Conservation (phyloP, 37 sponge, comb jelly and placozoan species). For the Geodia barretti region DNA sequence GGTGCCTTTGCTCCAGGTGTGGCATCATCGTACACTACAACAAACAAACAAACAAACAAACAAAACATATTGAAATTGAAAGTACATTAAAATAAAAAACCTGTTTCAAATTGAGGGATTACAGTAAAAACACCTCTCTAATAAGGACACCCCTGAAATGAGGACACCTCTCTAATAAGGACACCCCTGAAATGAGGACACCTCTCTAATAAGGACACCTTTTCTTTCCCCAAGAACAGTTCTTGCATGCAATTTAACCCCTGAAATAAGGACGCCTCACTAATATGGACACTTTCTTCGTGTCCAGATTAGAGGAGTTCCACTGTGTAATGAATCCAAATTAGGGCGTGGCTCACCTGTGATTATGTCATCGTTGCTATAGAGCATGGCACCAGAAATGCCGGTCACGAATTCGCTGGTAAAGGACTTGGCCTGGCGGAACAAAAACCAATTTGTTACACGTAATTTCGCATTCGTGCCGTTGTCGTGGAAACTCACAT, state of each 20-base stretch:
- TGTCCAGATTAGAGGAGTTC: background rate
- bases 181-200: background rate
- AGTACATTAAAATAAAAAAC: background rate
- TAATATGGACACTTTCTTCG: background rate
- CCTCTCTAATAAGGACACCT: background rate
- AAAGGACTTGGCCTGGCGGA: background rate
- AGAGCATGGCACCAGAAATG: background rate
- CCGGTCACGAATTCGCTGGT: background rate
- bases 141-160: background rate
- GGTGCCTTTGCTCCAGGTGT: conserved; percentile 18
- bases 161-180: background rate
- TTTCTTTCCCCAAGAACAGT: background rate
- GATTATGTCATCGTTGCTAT: background rate
- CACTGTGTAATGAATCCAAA: too few species aligned
- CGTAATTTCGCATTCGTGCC: background rate
- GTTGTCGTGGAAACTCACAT: conserved; percentile 27
- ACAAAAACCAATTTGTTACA: background rate
- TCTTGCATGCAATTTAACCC: too few species aligned
- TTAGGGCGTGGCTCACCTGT: too few species aligned
- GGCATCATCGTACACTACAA: conserved; percentile 51
- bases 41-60: background rate
- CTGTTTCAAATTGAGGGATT: background rate
- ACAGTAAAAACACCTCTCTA: background rate
- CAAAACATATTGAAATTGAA: too few species aligned
- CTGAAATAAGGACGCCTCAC: background rate